Base-by-base conservation (phyloP, 2,797 vertebrate species). In the Echiichthys vipera region DNA sequence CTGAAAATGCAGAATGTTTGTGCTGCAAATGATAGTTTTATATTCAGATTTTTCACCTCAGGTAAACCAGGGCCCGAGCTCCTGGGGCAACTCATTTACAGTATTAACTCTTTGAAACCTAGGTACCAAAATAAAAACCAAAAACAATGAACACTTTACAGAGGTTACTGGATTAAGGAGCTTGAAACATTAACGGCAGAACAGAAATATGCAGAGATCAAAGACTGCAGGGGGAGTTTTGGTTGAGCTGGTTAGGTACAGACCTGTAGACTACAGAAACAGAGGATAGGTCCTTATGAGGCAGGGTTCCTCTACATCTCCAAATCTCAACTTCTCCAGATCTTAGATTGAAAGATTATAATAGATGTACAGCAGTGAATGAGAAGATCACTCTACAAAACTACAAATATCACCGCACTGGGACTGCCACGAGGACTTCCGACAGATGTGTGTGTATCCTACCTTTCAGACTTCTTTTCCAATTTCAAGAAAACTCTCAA, bases 191-290 rank as follows among this genome's bases (percentile, higher is more conserved):
- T 24, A 4, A 47, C 14, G 58, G 24, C 10, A 30, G 22, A 24
- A 57, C 5, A 24, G 37, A 65, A 51, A 57, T 55, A 27, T 25
- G 34, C 27, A 43, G 29, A 36, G 54, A 42, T n/a, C n/a, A 25
- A 27, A 57, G 40, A 55, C 54, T 27, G 49, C 14, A 70, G 78
- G 65, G 84, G 80, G 68, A 80, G 84, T 88, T 91, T 89, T 86
- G 90, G 86, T 90, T 80, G 74, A 89, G 91, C 91, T 92, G 90
- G 85, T 89, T 86, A 68, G 80, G 62, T 80, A 49, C 83, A 84
- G 80, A 86, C 78, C 86, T 64, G 78, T 71, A 68, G 73, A 64
- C 67, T 64, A 7, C 50, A 66, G 74, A 83, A 77, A 71, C 66
- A 72, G 42, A 29, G 54, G 51, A 64, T 53, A 86, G 80, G 77